Base-by-base conservation (phyloP, 2,888 invertebrate species). In the Drosophila histrio region DNA sequence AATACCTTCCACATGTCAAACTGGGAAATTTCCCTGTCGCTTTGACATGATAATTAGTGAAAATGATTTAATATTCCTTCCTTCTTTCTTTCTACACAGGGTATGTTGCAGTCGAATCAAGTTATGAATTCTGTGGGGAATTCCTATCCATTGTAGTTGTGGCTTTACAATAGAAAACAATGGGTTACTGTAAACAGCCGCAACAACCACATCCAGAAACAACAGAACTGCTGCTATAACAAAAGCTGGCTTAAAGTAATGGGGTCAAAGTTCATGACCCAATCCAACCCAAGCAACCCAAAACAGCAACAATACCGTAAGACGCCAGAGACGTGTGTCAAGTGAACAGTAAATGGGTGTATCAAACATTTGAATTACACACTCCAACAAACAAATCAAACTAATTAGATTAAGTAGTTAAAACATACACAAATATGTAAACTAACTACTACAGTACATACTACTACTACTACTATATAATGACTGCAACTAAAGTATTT, bases 221-320 rank as follows among this genome's bases (percentile, higher is more conserved):
- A 68, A 52, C 49, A 50, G 30, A 41, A 24, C 54, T 26, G 44
- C 32, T 4, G 11, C n/a, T n/a, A 19, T 21, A 34, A 67, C 69
- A 63, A 59, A 56, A 43, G 41, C 21, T 19, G 53, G n/a, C 28
- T 57, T 26, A 26, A 58, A 32, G 54, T 61, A 73, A 56, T 74
- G 58, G 70, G 73, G 74, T 73, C 74, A 73, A 70, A 65, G 73
- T 64, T 64, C 73, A 54, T 61, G 57, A 69, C 56, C n/a, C n/a
- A n/a, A 68, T 73, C 43, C 19, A 21, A 9, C 21, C 6, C 9
- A 19, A 17, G 13, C 43, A 50, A 22, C 26, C 53, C 36, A 28
- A 7, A 54, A 5, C 32, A 46, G 15, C 39, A 38, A 13, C 9
- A 39, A 24, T 44, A 21, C 19, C 11, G 8, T 3, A 11, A 30